phyloP scores from a whole-genome alignment of 2,797 vertebrate species.

The Fistularia commersonii region DNA sequence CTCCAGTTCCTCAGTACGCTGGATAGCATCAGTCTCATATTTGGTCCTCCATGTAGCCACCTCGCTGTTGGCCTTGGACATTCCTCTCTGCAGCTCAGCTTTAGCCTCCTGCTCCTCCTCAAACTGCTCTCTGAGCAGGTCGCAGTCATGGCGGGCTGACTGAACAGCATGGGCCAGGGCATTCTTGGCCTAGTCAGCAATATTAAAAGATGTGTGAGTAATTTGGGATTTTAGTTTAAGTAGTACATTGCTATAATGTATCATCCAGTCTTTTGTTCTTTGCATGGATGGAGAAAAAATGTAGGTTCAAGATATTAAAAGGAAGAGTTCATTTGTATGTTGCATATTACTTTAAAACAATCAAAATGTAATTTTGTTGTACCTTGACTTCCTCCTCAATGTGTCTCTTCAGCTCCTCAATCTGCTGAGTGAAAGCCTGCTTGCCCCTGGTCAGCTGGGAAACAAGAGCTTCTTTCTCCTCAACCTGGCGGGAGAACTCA shows the following conservation, averaged over 20 bases:
- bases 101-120: no score
- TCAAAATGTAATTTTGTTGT: not conserved
- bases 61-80: slow-evolving; percentile 87
- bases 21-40: slow-evolving; percentile 85
- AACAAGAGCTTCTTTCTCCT: slow-evolving; percentile 84
- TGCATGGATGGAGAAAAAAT: no score
- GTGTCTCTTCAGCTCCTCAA: slow-evolving; percentile 86
- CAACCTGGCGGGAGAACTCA: slow-evolving; percentile 80
- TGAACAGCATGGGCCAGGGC: slow-evolving; percentile 81
- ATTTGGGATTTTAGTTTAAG: not conserved
- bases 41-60: slow-evolving; percentile 85
- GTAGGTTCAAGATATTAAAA: no score
- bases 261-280: not conserved
- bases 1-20: slow-evolving; percentile 83
- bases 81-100: slow-evolving; percentile 79
- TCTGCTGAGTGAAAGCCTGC: slow-evolving; percentile 85
- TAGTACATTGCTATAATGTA: no score
- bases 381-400: slow-evolving; percentile 78
- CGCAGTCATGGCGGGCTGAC: slow-evolving; percentile 81
- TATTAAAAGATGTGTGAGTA: not conserved
- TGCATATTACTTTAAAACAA: no score
- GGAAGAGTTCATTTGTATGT: no score
- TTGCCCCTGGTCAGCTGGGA: slow-evolving; percentile 86
- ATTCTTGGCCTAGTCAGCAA: slow-evolving; percentile 87
- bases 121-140: slow-evolving; percentile 86